phyloP scores from a whole-genome alignment of 2,888 invertebrate genomes.

The Chymomyza fuscimana region DNA sequence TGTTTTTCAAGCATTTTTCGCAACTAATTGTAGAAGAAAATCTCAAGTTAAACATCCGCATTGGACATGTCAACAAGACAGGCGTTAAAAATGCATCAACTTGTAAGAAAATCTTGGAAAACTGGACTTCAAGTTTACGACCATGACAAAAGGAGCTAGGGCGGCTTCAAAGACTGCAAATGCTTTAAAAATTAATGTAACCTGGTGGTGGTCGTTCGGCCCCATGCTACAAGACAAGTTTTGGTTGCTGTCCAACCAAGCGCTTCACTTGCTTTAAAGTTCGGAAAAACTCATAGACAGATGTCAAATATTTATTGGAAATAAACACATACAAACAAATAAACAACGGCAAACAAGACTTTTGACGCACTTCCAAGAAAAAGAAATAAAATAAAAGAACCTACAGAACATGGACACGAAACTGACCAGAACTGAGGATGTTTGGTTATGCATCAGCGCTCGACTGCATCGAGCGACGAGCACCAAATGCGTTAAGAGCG shows the following conservation, averaged over 20 bases:
- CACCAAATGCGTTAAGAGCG: slow-evolving; percentile 48
- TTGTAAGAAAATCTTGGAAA: slow-evolving; percentile 19
- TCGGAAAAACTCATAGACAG: slow-evolving; percentile 69
- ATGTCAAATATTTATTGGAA: slow-evolving; percentile 75
- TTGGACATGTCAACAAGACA: slow-evolving; percentile 16
- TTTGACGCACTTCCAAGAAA: slow-evolving; percentile 58
- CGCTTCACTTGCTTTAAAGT: slow-evolving; percentile 50
- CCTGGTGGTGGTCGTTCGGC: slow-evolving; percentile 45
- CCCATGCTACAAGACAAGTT: background rate
- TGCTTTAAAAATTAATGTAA: slow-evolving; percentile 72
- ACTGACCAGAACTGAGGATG: slow-evolving; percentile 74
- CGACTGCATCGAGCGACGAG: slow-evolving; percentile 31
- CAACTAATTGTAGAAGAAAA: slow-evolving; percentile 50
- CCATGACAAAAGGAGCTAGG: background rate
- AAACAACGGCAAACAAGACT: slow-evolving; percentile 41
- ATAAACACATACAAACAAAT: slow-evolving; percentile 67
- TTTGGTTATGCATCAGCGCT: slow-evolving; percentile 70
- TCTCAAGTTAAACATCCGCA: slow-evolving; percentile 62
- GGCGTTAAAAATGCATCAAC: slow-evolving; percentile 40
- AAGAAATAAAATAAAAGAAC: slow-evolving; percentile 61
- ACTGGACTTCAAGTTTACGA: slow-evolving; percentile 3
- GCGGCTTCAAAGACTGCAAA: background rate
- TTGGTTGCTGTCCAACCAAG: slow-evolving; percentile 46
- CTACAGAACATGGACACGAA: slow-evolving; percentile 47
- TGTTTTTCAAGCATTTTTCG: slow-evolving; percentile 47